These are phyloP conservation scores for Pocota personata DNA, from an alignment of 2,888 invertebrate species.

Conservation along the genomic window DNA sequence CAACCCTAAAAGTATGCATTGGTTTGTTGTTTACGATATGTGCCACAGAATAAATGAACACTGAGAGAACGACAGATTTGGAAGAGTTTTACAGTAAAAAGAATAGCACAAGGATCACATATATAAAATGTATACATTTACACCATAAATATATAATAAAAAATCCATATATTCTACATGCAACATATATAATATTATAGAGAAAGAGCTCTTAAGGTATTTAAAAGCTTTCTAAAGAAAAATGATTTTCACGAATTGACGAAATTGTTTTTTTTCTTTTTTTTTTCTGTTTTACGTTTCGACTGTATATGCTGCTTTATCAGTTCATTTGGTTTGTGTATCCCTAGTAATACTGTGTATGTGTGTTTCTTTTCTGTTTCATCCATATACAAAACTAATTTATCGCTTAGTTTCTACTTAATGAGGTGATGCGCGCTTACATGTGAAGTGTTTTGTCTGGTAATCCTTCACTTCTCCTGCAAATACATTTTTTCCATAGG, in stretches of 20 bases:
- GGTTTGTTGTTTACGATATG: conserved; percentile 13
- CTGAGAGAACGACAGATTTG: conserved; percentile 17
- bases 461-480: background rate
- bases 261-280: conserved; percentile 10
- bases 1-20: conserved; percentile 25
- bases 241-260: conserved; percentile 46
- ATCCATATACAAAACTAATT: conserved; percentile 20
- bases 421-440: background rate
- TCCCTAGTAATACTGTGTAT: conserved; percentile 1
- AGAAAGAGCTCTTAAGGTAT: background rate
- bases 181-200: too few relatives aligned
- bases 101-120: conserved; percentile 3
- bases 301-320: background rate
- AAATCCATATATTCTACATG: background rate
- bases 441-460: background rate
- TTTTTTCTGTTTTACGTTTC: background rate
- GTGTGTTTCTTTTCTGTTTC: background rate
- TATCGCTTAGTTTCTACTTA: conserved; percentile 12
- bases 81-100: conserved; percentile 8
- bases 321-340: conserved; percentile 28
- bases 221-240: conserved; percentile 11
- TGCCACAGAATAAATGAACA: conserved; percentile 31
- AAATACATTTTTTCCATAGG: background rate
- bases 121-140: conserved; percentile 5
- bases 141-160: background rate